Evolutionary conservation across 2,888 invertebrate genomes (phyloP).

Genomic region (Pyrgus malvae): DNA sequence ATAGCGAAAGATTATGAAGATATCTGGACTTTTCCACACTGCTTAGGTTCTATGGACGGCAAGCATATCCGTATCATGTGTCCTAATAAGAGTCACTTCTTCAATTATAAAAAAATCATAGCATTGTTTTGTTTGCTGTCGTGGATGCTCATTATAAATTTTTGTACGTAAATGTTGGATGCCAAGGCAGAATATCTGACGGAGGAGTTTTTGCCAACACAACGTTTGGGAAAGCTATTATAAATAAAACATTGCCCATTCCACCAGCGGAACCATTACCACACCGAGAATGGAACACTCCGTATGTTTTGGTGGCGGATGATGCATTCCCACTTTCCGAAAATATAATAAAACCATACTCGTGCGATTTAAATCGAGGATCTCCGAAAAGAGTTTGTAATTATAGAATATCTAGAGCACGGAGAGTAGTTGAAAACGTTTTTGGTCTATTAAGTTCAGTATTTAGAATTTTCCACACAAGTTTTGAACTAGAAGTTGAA

Average conservation of each 20-base stretch:
- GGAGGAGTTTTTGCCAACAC: slow-evolving; percentile 36
- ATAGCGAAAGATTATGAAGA: slow-evolving; percentile 29
- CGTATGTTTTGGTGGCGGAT: no score
- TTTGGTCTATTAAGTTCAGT: no score
- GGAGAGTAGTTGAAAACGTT: no score
- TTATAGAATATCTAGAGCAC: no score
- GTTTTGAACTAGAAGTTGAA: no score
- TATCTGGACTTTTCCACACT: neutral
- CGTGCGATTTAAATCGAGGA: no score
- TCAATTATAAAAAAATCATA: slow-evolving; percentile 31
- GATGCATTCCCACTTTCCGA: no score
- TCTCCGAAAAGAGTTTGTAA: no score
- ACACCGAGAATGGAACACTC: no score
- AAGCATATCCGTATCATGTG: neutral
- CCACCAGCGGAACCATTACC: neutral
- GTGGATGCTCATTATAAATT: slow-evolving; percentile 35
- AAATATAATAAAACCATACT: no score
- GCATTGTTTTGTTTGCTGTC: slow-evolving; percentile 34
- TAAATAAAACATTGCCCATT: neutral
- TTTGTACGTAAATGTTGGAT: slow-evolving; percentile 33
- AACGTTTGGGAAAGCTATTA: slow-evolving; percentile 6
- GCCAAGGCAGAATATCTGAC: slow-evolving; percentile 34
- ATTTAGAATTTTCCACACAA: no score
- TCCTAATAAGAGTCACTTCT: neutral
- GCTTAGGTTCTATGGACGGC: neutral